Evolutionary conservation across 2,888 invertebrate genomes (phyloP).

Genomic region (Acanthopleura granulata): DNA sequence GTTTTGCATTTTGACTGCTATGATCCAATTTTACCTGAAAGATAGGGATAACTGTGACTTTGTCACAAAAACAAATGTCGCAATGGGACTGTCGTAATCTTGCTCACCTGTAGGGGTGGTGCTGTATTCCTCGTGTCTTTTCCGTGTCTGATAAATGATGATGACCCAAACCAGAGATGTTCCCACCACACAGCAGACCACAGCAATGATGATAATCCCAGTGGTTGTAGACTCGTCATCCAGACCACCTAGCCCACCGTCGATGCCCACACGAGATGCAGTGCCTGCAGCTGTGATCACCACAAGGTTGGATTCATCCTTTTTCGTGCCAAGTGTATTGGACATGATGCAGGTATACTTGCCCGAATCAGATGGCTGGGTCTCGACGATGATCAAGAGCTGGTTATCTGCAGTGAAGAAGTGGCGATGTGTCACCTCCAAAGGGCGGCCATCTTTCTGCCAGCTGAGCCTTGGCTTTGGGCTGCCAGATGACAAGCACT

Average conservation of each 20-base stretch:
- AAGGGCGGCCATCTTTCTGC: constrained; percentile 85
- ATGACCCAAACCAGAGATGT: constrained; percentile 93
- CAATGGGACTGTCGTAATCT: too few relatives aligned
- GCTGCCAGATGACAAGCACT: constrained; percentile 88
- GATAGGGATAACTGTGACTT: too few relatives aligned
- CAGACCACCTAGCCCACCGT: constrained; percentile 53
- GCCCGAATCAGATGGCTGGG: constrained; percentile 83
- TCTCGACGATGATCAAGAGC: constrained; percentile 87
- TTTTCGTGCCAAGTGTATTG: constrained; percentile 84
- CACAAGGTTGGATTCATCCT: constrained; percentile 80
- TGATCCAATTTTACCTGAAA: too few relatives aligned
- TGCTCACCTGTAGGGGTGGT: constrained; percentile 60
- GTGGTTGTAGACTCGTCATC: constrained; percentile 81
- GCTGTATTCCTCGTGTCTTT: constrained; percentile 69
- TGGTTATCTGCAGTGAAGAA: constrained; percentile 90
- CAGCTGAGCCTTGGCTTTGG: constrained; percentile 85
- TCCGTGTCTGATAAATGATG: constrained; percentile 87
- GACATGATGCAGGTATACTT: constrained; percentile 91
- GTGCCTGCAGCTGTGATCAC: constrained; percentile 76
- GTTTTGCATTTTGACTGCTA: too few relatives aligned
- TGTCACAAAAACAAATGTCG: too few relatives aligned
- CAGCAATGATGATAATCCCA: constrained; percentile 89
- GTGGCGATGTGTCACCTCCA: constrained; percentile 83
- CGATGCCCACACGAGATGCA: constrained; percentile 13
- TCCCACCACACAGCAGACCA: constrained; percentile 91